These are phyloP conservation scores for Henicopernis longicauda DNA, from an alignment of 2,113 vertebrate genomes.

Conservation along the genomic window DNA sequence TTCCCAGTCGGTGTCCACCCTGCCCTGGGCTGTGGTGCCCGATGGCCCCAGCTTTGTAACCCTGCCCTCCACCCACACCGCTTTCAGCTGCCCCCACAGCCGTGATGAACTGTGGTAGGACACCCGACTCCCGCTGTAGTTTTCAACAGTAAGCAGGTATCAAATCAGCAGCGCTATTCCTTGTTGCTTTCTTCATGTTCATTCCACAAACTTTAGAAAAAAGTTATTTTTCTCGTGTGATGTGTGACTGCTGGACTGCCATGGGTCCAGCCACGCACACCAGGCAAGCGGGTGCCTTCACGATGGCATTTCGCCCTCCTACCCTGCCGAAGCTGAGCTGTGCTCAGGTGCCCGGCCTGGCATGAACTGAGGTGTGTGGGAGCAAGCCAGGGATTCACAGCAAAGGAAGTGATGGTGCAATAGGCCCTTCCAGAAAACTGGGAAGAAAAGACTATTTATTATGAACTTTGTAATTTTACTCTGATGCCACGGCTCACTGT, in stretches of 20 bases:
- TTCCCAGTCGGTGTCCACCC: not conserved
- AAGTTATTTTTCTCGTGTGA: not conserved
- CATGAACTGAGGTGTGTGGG: no score
- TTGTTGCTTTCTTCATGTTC: not conserved
- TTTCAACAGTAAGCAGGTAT: not conserved
- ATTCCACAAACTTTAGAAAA: not conserved
- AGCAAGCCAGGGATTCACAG: not conserved
- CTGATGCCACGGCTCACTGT: not conserved
- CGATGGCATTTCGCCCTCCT: fast-evolving
- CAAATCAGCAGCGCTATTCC: not conserved
- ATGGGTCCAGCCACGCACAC: not conserved
- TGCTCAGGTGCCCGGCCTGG: not conserved
- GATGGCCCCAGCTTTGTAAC: not conserved
- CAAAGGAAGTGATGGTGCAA: not conserved
- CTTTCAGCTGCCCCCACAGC: not conserved
- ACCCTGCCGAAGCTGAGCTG: no score
- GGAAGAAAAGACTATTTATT: not conserved
- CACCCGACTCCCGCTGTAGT: not conserved
- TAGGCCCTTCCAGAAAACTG: not conserved
- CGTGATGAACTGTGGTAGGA: not conserved
- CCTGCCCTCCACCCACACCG: not conserved
- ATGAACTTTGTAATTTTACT: not conserved
- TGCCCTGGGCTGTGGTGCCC: not conserved
- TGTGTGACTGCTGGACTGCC: not conserved
- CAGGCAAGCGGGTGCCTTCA: fast-evolving